Conservation (phyloP, 2,113 vertebrate genomes). For the Myocastor coypus region DNA sequence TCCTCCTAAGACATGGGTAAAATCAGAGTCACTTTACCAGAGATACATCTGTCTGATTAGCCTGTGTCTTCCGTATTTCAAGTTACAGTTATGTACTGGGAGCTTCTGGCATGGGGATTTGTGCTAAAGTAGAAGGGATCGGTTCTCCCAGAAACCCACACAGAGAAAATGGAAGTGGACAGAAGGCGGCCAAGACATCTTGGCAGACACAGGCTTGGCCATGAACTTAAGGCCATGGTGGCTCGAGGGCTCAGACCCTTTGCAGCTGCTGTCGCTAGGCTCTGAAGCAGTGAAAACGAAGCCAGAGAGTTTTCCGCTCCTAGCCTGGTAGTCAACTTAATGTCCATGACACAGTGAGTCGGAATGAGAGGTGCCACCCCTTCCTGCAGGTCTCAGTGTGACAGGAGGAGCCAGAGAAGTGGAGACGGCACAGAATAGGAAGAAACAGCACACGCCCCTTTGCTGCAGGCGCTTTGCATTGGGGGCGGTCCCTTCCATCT, state of each 20-base stretch:
- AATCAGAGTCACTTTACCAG: too few species aligned
- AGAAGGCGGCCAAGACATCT: neutral
- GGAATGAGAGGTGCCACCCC: neutral
- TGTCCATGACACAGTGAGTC: neutral
- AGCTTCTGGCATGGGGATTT: neutral
- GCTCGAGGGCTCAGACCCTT: neutral
- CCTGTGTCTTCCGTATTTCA: neutral
- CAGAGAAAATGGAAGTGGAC: neutral
- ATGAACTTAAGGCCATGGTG: constrained; percentile 7
- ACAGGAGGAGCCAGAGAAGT: neutral
- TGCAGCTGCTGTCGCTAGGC: neutral
- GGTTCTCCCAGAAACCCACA: neutral
- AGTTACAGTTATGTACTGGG: neutral
- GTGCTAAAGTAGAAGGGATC: neutral
- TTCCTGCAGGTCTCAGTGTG: neutral
- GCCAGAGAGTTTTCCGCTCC: neutral
- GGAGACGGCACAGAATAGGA: neutral
- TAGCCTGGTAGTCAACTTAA: neutral
- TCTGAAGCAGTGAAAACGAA: constrained; percentile 5
- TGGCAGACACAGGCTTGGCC: neutral
- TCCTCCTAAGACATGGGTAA: neutral
- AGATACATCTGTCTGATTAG: too few species aligned
- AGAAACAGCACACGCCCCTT: neutral
- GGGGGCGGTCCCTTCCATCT: neutral
- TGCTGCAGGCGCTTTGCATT: neutral